phyloP scores from a whole-genome alignment of 2,888 invertebrate genomes.

The Tuberolachnus salignus region DNA sequence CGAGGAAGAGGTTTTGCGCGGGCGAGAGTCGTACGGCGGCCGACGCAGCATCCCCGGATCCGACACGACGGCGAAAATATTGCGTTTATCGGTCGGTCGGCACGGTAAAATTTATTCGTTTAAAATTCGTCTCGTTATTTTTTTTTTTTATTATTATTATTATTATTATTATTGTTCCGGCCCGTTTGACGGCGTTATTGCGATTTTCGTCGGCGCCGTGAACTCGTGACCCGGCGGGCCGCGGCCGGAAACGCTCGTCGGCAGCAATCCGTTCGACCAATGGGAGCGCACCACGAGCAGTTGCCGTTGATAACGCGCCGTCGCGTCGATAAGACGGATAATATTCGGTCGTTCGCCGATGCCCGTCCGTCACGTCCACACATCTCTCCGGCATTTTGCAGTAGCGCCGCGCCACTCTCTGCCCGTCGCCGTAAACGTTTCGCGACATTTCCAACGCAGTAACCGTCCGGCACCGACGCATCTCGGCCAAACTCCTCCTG shows the following conservation, averaged over 20 bases:
- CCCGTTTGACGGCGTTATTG: background rate
- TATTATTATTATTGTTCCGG: conserved; percentile 11
- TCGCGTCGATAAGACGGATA: background rate
- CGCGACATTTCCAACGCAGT: background rate
- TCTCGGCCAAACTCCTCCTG: background rate
- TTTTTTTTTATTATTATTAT: conserved; percentile 14
- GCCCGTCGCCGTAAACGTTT: background rate
- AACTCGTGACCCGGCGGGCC: background rate
- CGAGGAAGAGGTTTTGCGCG: no score
- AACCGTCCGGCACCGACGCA: background rate
- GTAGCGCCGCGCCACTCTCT: background rate
- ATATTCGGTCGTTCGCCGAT: background rate
- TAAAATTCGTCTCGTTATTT: no score
- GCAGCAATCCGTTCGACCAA: conserved; percentile 15
- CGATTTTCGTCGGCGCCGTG: conserved; percentile 23
- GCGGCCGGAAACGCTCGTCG: background rate
- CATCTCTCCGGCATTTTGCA: background rate
- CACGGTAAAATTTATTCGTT: no score
- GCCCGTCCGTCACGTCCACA: background rate
- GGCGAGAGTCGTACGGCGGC: no score
- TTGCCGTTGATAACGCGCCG: conserved; percentile 24
- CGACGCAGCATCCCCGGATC: no score
- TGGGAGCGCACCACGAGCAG: conserved; percentile 49
- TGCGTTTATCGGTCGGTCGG: background rate
- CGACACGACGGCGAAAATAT: no score